Percentiles rank a stretch among this genome's conserved stretches.
phyloP scores from a whole-genome alignment of 2,888 invertebrate species.

The Drosophila peninsularis region DNA sequence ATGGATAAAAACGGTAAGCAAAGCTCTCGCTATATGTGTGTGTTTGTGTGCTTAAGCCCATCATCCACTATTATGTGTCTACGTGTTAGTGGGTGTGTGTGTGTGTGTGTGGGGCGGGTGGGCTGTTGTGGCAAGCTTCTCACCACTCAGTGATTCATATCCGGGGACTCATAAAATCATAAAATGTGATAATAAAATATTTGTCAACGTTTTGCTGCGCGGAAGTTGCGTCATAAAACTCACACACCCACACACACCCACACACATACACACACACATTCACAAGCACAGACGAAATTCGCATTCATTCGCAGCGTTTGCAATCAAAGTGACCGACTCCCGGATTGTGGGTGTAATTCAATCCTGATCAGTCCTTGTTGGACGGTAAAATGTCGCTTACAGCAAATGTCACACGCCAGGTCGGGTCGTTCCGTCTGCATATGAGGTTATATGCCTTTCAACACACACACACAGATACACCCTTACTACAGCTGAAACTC shows the following conservation, averaged over 20 bases:
- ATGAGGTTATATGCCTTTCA: conserved; percentile 62
- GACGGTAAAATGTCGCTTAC: conserved; percentile 79
- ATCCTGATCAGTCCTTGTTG: conserved; percentile 78
- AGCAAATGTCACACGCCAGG: conserved; percentile 78
- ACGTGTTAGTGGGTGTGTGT: conserved; percentile 12
- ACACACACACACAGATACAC: conserved; percentile 26
- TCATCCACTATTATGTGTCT: conserved; percentile 52
- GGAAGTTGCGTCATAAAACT: conserved; percentile 44
- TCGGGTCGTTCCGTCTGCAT: conserved; percentile 34
- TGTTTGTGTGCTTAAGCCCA: conserved; percentile 36
- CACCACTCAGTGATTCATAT: conserved; percentile 79
- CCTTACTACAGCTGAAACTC: conserved; percentile 9
- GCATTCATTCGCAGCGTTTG: conserved; percentile 59
- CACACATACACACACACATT: not conserved
- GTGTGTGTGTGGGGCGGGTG: conserved; percentile 1
- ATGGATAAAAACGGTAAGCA: conserved; percentile 93
- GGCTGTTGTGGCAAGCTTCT: conserved; percentile 45
- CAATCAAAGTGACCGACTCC: conserved; percentile 79
- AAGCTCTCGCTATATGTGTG: not conserved
- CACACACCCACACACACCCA: conserved; percentile 1
- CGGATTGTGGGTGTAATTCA: conserved; percentile 81
- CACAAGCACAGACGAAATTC: conserved; percentile 27
- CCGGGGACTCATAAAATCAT: conserved; percentile 80
- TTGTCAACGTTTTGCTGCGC: conserved; percentile 76
- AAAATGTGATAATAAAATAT: conserved; percentile 81